phyloP scores from a whole-genome alignment of 2,888 invertebrate species.

The Zhuqinia jingwanae region DNA sequence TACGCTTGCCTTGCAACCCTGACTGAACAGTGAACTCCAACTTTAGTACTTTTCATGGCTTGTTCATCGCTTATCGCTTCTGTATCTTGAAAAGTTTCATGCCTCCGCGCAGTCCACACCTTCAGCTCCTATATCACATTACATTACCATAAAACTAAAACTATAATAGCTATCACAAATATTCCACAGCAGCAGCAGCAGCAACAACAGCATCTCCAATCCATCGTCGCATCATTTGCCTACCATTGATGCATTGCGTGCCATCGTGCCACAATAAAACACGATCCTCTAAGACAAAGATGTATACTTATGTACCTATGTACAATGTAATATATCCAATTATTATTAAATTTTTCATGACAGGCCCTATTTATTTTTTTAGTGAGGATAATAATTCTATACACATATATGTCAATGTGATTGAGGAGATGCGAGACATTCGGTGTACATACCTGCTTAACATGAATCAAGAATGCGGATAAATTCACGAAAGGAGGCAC shows the following conservation, averaged over 20 bases:
- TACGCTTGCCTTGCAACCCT: no score
- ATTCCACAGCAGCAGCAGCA: background rate
- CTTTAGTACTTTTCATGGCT: background rate
- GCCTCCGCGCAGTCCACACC: conserved; percentile 34
- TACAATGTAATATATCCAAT: background rate
- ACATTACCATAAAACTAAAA: conserved; percentile 32
- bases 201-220: background rate
- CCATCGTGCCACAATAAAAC: background rate
- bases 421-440: no score
- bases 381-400: no score
- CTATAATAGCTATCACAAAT: no score
- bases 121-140: conserved; percentile 18
- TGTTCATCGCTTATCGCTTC: background rate
- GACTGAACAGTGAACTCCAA: no score
- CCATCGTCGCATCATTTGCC: no score
- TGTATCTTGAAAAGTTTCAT: conserved; percentile 33
- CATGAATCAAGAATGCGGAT: conserved; percentile 30
- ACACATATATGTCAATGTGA: no score
- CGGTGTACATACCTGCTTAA: background rate
- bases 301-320: no score
- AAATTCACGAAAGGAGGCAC: background rate
- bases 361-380: conserved; percentile 14
- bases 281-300: background rate
- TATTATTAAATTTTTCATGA: background rate
- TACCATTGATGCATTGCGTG: no score